Evolutionary conservation across 2,888 invertebrate genomes (phyloP), one percentile per base, ranked within the genome.

Genomic region (Scaptomyza polygonia): DNA sequence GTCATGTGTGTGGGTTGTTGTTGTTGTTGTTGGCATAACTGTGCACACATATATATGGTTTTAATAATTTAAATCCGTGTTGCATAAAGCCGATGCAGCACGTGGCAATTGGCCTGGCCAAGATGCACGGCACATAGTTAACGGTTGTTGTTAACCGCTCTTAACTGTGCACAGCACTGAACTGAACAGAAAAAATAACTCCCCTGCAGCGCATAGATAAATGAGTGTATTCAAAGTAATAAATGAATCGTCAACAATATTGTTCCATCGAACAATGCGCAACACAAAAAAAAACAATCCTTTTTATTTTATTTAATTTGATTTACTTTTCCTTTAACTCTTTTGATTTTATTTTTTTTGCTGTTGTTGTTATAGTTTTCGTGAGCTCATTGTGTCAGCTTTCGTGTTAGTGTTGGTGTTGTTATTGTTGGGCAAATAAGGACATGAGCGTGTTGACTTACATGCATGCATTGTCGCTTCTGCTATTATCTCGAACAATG

Each of bases 31-130:
- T 70, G 72, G 12, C 52, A 30, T 69, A 54, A 51, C 45, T 57
- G 40, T 62, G 25, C 5, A 25, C 5, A 25, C 25, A 40, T 58
- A 34, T 58, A 34, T 57, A 57, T 30, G 56, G 51, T 79, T 79
- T 82, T 78, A 82, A 82, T 76, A 82, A 82, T 82, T 84, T 71
- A 84, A 84, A 36, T 61, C 70, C 72, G 66, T 72, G 67, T 73
- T 70, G 66, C 77, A 77, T 77, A 55, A 62, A 62, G 71, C 54
- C 18, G 2, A 5, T 57, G 67, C 64, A 55, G 61, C 49, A 51
- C 64, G 56, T 63, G 53, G 40, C 71, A 67, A 67, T 51, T 72
- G 62, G 58, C 42, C 42, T 42, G 65, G 40, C 51, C 58, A 69
- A 73, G 66, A 55, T 47, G 72, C 53, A 39, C 18, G 14, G 39